phyloP scores from a whole-genome alignment of 2,797 vertebrate species.

The Pachyuromys duprasi region DNA sequence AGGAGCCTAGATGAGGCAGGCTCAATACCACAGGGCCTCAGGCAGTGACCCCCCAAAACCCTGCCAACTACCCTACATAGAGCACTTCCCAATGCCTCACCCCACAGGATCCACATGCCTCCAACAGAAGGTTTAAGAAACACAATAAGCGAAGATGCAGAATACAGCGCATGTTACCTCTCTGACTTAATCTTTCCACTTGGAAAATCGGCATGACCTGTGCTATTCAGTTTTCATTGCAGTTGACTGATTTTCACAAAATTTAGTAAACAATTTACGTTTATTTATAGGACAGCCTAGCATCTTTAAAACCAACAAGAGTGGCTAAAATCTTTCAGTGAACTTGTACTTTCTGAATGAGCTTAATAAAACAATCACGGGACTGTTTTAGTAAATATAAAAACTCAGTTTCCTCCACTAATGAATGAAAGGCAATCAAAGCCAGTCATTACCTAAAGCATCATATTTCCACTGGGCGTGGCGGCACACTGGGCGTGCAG shows the following conservation, averaged over 20 bases:
- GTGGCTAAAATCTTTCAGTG: slow-evolving; percentile 10
- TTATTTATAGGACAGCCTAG: slow-evolving; percentile 49
- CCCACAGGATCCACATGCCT: not conserved
- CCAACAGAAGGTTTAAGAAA: not conserved
- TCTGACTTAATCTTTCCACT: slow-evolving; percentile 47
- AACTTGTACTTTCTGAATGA: not conserved
- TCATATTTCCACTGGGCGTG: not conserved
- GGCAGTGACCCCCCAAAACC: not conserved
- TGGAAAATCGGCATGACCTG: slow-evolving; percentile 47
- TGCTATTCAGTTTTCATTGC: slow-evolving; percentile 44
- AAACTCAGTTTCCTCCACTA: slow-evolving; percentile 28
- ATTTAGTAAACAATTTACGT: slow-evolving; percentile 14
- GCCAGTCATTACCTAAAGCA: not conserved
- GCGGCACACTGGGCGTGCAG: rapidly evolving
- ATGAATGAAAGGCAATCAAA: slow-evolving; percentile 4
- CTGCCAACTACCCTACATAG: not conserved
- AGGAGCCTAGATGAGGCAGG: not conserved
- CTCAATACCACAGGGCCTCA: not conserved
- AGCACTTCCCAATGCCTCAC: not conserved
- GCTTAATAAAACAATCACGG: not conserved
- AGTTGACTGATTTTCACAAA: slow-evolving; percentile 54
- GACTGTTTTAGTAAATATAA: not conserved
- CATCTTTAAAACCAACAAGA: not conserved
- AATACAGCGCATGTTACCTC: not conserved
- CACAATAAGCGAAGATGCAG: not conserved